Percentiles rank a stretch among this genome's conserved stretches.
These are phyloP conservation scores for rat (Rattus norvegicus) DNA, from an alignment of 2,113 vertebrate genomes.

Conservation along the genomic window GRCr8 NC_086032.1:36947001-36947500, in stretches of 20 bases:
- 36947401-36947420: slow-evolving; percentile 56
- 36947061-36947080: not conserved
- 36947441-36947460: slow-evolving; percentile 10
- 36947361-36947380: slow-evolving; percentile 52
- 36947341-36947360: slow-evolving; percentile 55
- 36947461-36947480: not conserved
- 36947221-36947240: slow-evolving; percentile 45
- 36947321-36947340: slow-evolving; percentile 40
- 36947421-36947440: slow-evolving; percentile 46
- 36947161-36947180: slow-evolving; percentile 25
- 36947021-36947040: not conserved
- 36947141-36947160: slow-evolving; percentile 67
- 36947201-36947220: slow-evolving; percentile 60
- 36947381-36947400: not conserved
- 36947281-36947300: slow-evolving; percentile 44
- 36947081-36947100: not conserved
- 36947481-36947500: not conserved
- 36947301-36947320: slow-evolving; percentile 63
- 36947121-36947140: slow-evolving; percentile 53
- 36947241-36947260: not conserved
- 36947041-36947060: not conserved
- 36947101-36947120: not conserved
- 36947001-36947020: not conserved
- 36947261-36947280: slow-evolving; percentile 31
- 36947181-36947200: slow-evolving; percentile 58